phyloP scores from a whole-genome alignment of 2,113 vertebrate species.

The Ceratotherium simum region DNA sequence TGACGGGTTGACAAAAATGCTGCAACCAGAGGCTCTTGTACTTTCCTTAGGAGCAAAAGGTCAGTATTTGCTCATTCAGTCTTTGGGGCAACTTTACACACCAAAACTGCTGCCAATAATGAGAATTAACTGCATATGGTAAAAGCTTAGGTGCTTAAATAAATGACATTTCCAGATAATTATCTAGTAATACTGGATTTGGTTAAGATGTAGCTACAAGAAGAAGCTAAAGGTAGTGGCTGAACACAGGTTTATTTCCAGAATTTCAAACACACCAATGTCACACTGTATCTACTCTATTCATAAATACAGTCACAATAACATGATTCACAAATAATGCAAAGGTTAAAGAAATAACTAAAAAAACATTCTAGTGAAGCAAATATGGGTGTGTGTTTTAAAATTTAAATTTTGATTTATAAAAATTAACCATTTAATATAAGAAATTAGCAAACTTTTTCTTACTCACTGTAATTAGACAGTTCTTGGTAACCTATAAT shows the following conservation, averaged over 20 bases:
- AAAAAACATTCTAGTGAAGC: background rate
- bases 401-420: background rate
- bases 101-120: background rate
- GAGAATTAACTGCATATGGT: background rate
- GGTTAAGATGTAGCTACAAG: background rate
- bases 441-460: background rate
- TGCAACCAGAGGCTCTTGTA: background rate
- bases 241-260: background rate
- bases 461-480: background rate
- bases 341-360: background rate
- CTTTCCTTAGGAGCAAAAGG: background rate
- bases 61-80: background rate
- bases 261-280: background rate
- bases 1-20: background rate
- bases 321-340: background rate
- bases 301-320: background rate
- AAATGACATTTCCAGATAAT: background rate
- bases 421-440: constrained; percentile 1
- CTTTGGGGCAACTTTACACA: background rate
- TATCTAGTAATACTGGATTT: background rate
- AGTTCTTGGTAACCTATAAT: background rate
- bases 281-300: background rate
- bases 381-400: background rate
- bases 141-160: background rate
- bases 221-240: background rate